Evolutionary conservation across 2,113 vertebrate genomes (phyloP).

Genomic region (Butastur rufipennis): DNA sequence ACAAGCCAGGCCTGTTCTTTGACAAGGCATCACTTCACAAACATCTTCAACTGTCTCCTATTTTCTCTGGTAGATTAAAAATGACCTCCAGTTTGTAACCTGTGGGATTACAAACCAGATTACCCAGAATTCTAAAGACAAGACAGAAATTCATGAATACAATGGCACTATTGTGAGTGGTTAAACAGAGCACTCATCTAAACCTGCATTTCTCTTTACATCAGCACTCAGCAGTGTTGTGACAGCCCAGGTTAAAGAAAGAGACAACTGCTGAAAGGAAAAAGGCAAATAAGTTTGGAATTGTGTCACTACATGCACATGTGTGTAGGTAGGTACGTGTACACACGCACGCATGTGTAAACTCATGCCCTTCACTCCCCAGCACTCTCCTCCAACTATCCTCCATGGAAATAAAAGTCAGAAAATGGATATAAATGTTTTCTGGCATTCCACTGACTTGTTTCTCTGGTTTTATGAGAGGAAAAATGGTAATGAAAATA

Average conservation of each 20-base stretch:
- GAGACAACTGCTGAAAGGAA: background rate
- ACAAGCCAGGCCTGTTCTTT: conserved; percentile 2
- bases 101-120: background rate
- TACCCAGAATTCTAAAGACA: background rate
- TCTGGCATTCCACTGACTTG: background rate
- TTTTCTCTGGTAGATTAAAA: background rate
- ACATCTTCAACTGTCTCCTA: background rate
- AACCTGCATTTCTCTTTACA: background rate
- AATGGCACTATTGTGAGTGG: background rate
- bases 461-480: background rate
- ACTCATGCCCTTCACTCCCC: background rate
- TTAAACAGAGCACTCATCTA: background rate
- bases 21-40: background rate
- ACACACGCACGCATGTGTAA: background rate
- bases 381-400: background rate
- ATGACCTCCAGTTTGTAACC: background rate
- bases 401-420: background rate
- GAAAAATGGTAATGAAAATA: conserved; percentile 34
- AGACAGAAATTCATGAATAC: background rate
- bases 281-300: background rate
- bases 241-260: background rate
- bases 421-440: background rate
- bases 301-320: background rate
- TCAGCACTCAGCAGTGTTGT: background rate
- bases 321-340: background rate